Base-by-base conservation (phyloP, 2,888 invertebrate genomes). In the Protula sp. region DNA sequence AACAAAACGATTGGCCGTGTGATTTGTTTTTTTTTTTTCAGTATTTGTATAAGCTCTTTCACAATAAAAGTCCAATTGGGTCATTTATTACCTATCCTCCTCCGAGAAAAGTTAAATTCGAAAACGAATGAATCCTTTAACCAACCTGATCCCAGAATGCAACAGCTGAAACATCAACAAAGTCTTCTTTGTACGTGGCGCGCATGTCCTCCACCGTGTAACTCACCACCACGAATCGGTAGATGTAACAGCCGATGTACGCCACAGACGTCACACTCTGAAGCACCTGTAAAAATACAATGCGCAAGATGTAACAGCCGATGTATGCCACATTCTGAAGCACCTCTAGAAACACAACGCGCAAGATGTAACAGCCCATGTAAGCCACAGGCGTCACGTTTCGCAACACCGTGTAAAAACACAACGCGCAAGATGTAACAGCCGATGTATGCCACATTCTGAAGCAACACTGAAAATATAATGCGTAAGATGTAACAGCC, bases 201-300 rank as follows among this genome's bases (percentile, higher is more conserved):
- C 75, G 69, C 28, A 79, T 64, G 29, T 62, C 58, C 60, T 77
- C 77, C 19, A 76, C 69, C 0, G 69, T 66, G n/a, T 71, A 68
- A 0, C 70, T 66, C 26, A 80, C 74, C 50, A 79, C 67, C 22
- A 74, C 64, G 66, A 76, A 79, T 19, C 79, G 71, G 61, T 74
- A 77, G n/a, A 78, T 61, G 63, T 71, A 79, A 58, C 72, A 73
- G 19, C 57, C 66, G 19, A 75, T 71, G 63, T 74, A 78, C 4
- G 59, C 38, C 47, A 67, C 3, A 24, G 61, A 67, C 27, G 67
- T 52, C 30, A 57, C 3, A 52, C 60, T 57, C 27, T 55, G 30
- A n/a, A 28, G 14, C 24, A 58, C 3, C 63, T 61, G 52, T n/a
- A 31, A 53, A 48, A 54, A 27, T 19, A n/a, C 9, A 57, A 28